Conservation (phyloP, 2,797 vertebrate species). For the Myiotriccus ornatus region DNA sequence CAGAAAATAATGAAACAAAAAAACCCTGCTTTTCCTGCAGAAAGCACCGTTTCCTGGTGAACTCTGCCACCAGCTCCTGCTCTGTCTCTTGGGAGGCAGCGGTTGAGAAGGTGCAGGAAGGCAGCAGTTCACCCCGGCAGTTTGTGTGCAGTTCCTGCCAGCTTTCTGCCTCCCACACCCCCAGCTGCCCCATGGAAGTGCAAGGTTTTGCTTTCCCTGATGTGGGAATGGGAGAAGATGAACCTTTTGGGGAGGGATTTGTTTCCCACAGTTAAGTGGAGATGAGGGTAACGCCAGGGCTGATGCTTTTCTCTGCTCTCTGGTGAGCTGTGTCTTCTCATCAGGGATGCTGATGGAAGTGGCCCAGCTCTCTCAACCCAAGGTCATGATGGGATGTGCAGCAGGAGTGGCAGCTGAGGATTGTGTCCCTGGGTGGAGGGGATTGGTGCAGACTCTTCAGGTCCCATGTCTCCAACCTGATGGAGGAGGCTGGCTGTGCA, state of each 20-base stretch:
- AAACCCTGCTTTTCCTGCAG: constrained; percentile 27
- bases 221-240: not conserved
- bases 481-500: not conserved
- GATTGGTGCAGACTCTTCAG: not conserved
- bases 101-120: constrained; percentile 11
- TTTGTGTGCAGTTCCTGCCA: not conserved
- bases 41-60: not conserved
- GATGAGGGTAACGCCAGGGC: not conserved
- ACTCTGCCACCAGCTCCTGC: not conserved
- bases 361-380: not conserved
- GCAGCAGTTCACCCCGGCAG: not conserved
- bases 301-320: not conserved
- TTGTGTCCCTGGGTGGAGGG: not conserved
- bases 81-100: not conserved
- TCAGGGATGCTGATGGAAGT: not conserved
- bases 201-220: not conserved
- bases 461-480: not conserved
- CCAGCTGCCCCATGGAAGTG: not conserved
- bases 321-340: accelerated
- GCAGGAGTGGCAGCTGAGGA: not conserved
- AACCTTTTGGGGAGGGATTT: not conserved
- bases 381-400: accelerated
- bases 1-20: not conserved
- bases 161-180: not conserved
- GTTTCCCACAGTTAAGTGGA: not conserved